Evolutionary conservation across 2,113 vertebrate species (phyloP).

Genomic region (Istiophorus platypterus): DNA sequence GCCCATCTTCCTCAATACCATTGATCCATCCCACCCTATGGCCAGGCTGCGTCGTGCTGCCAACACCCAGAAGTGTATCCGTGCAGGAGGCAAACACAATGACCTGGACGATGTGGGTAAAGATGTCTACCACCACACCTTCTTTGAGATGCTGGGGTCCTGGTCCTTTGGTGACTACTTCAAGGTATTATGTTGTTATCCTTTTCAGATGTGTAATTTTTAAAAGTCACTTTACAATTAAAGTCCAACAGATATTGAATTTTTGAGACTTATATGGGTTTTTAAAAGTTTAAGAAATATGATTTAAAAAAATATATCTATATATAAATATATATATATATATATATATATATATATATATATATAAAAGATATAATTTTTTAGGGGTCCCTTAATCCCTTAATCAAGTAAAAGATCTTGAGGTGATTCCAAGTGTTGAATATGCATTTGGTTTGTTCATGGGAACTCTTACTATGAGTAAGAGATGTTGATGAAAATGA

Average conservation of each 20-base stretch:
- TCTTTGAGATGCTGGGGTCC: conserved; percentile 99
- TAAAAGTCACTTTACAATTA: neutral
- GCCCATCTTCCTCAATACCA: conserved; percentile 98
- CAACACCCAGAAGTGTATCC: conserved; percentile 98
- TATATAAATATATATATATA: too few species aligned
- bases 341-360: too few species aligned
- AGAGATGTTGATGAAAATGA: too few species aligned
- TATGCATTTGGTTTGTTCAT: too few species aligned
- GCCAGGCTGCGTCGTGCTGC: conserved; percentile 93
- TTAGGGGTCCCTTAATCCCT: too few species aligned
- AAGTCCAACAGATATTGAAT: neutral
- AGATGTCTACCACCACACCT: conserved; percentile 98
- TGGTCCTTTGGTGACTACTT: conserved; percentile 99
- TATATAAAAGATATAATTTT: too few species aligned
- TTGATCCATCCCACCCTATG: conserved; percentile 96
- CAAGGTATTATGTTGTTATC: conserved; percentile 85
- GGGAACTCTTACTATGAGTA: too few species aligned
- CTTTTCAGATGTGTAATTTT: neutral
- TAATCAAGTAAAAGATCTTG: too few species aligned
- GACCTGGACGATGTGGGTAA: conserved; percentile 98
- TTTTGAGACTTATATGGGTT: too few species aligned
- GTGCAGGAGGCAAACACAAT: conserved; percentile 97
- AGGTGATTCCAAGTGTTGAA: too few species aligned
- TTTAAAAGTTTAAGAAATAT: too few species aligned
- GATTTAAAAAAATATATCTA: too few species aligned